phyloP scores from a whole-genome alignment of 2,113 vertebrate genomes.

The Oplegnathus fasciatus region DNA sequence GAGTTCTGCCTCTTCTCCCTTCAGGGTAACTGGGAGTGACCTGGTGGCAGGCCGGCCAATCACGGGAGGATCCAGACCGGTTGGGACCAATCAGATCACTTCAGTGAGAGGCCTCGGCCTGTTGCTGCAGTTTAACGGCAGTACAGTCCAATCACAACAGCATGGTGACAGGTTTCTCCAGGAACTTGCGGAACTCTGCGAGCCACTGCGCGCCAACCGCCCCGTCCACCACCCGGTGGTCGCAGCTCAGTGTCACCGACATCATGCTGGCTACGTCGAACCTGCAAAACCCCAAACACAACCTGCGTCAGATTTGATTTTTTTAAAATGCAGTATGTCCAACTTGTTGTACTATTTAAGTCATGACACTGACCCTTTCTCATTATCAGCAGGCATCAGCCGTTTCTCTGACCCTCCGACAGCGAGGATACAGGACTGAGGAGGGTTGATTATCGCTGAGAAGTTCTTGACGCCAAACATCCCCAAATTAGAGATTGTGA shows the following conservation, averaged over 20 bases:
- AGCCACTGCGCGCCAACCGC: constrained; percentile 97
- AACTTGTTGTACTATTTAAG: too few species aligned
- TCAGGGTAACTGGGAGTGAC: constrained; percentile 72
- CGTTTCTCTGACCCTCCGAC: constrained; percentile 93
- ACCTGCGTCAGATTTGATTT: background rate
- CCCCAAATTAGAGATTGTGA: constrained; percentile 98
- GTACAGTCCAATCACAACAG: constrained; percentile 86
- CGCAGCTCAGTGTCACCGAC: constrained; percentile 97
- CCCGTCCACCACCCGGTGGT: constrained; percentile 95
- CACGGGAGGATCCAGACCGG: constrained; percentile 47
- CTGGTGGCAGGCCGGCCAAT: constrained; percentile 63
- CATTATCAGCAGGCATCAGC: constrained; percentile 94
- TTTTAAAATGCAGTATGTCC: rapidly evolving
- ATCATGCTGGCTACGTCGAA: constrained; percentile 95
- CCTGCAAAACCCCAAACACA: constrained; percentile 72
- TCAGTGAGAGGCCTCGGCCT: constrained; percentile 37
- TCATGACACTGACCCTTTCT: constrained; percentile 89
- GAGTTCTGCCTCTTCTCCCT: constrained; percentile 61
- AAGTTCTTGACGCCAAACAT: constrained; percentile 99
- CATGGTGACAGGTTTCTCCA: constrained; percentile 95
- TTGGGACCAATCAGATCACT: constrained; percentile 40
- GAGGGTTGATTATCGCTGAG: constrained; percentile 98
- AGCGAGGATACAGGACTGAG: constrained; percentile 97
- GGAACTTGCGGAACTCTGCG: constrained; percentile 93
- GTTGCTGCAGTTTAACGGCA: constrained; percentile 32